Base-by-base conservation (phyloP, 2,888 invertebrate genomes). In the Euzophera pinguis region DNA sequence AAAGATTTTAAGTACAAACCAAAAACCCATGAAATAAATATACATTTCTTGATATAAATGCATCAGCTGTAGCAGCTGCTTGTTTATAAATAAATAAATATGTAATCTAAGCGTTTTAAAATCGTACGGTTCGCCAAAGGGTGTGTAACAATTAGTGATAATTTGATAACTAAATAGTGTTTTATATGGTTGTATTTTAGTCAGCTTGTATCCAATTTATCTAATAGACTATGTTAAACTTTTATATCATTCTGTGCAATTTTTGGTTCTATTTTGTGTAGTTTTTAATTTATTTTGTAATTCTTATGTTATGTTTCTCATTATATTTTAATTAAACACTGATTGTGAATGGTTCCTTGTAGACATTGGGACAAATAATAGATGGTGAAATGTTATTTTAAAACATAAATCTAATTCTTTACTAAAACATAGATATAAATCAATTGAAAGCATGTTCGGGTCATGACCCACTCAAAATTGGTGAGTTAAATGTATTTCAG, bases 161-260 rank as follows among this genome's bases (percentile, higher is more conserved):
- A 55, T 56, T 47, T 56, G 54, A 50, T 55, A 60, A 55, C 57
- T 47, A 55, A 56, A 60, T 58, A 58, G 55, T 52, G 29, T 56
- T 58, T 58, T 58, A 57, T 58, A 58, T 54, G 48, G 52, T 56
- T 57, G 53, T 53, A 22, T 22, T 22, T 22, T 22, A 57, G 53
- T 52, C 50, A 47, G 27, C 50, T 29, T 52, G 8, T 42, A 47
- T 51, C 47, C 49, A 53, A 45, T 54, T 38, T 47, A 22, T 17
- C 14, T 42, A 41, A 32, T 53, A 22, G 22, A 22, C 5, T 22
- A 22, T 22, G 22, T 17, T 56, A 56, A 55, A 52, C 53, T 55
- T 16, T 47, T 54, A 47, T 53, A 50, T 53, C 47, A 17, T 29
- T 45, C 54, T 57, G 61, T 63, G 63, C 63, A 63, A 63, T 63